Evolutionary conservation across 2,888 invertebrate genomes (phyloP).

Genomic region (Lysandra bellargus): DNA sequence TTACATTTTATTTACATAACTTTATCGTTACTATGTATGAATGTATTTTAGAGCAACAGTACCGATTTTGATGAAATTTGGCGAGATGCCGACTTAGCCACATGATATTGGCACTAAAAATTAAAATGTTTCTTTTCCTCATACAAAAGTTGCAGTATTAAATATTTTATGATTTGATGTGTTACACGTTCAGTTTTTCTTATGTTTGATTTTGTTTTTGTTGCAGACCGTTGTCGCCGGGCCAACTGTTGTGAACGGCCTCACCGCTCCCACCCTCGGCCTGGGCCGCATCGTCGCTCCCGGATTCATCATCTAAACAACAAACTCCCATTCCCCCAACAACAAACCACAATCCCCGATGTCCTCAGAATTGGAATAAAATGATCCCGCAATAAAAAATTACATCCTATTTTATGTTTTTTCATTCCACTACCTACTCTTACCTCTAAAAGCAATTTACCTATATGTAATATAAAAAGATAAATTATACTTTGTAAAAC

Average conservation of each 20-base stretch:
- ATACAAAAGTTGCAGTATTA: too few species aligned
- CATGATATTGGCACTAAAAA: too few species aligned
- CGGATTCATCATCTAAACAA: conserved; percentile 48
- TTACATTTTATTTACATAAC: too few species aligned
- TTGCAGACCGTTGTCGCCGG: conserved; percentile 68
- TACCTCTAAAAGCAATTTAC: not conserved
- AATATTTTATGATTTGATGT: too few species aligned
- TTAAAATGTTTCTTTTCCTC: too few species aligned
- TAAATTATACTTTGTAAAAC: too few species aligned
- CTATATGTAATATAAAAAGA: too few species aligned
- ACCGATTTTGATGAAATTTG: too few species aligned
- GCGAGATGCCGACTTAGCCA: too few species aligned
- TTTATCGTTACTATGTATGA: too few species aligned
- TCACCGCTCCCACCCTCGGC: conserved; percentile 42
- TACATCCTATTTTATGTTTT: not conserved
- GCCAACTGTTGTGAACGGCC: conserved; percentile 64
- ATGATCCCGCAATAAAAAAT: not conserved
- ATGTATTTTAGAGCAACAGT: too few species aligned
- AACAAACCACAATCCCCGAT: not conserved
- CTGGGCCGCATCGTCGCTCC: conserved; percentile 48
- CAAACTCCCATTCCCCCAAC: not conserved
- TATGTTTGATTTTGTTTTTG: not conserved
- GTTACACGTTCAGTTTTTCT: not conserved
- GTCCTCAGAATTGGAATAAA: not conserved
- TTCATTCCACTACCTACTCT: not conserved